Conservation (phyloP, 1,140 invertebrate genomes). For the Danaus melanippus region DNA sequence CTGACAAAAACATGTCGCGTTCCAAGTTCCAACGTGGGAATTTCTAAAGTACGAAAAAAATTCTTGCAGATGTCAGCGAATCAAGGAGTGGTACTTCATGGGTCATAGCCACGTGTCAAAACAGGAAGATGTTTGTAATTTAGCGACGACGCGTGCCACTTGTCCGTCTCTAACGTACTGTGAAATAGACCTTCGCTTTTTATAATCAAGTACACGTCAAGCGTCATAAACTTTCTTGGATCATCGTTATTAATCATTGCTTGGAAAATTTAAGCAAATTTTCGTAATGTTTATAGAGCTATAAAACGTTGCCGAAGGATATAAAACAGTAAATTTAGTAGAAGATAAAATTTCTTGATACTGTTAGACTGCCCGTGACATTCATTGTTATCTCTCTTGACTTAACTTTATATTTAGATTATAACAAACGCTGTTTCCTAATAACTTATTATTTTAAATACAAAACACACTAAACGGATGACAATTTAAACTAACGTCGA, state of each 20-base stretch:
- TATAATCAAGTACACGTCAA: conserved; percentile 27
- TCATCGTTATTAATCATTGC: conserved; percentile 7
- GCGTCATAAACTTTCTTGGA: conserved; percentile 10
- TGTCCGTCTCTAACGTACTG: conserved; percentile 51
- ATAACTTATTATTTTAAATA: too few species aligned
- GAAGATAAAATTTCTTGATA: too few species aligned
- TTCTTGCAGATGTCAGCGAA: conserved; percentile 54
- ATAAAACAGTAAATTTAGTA: too few species aligned
- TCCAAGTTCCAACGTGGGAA: conserved; percentile 58
- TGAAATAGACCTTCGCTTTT: conserved; percentile 59
- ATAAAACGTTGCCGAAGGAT: too few species aligned
- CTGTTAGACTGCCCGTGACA: too few species aligned
- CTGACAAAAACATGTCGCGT: conserved; percentile 49
- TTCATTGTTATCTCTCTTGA: too few species aligned
- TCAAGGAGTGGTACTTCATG: conserved; percentile 27
- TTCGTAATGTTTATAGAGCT: not conserved
- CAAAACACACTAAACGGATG: too few species aligned
- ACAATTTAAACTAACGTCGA: too few species aligned
- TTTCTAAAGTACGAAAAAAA: conserved; percentile 35
- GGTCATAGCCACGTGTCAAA: conserved; percentile 47
- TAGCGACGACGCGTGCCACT: conserved; percentile 56
- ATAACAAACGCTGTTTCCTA: too few species aligned
- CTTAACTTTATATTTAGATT: too few species aligned
- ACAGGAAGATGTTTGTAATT: conserved; percentile 57
- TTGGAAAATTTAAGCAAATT: conserved; percentile 1